Evolutionary conservation across 2,888 invertebrate species (phyloP).

Genomic region (Agrochola lychnidis): DNA sequence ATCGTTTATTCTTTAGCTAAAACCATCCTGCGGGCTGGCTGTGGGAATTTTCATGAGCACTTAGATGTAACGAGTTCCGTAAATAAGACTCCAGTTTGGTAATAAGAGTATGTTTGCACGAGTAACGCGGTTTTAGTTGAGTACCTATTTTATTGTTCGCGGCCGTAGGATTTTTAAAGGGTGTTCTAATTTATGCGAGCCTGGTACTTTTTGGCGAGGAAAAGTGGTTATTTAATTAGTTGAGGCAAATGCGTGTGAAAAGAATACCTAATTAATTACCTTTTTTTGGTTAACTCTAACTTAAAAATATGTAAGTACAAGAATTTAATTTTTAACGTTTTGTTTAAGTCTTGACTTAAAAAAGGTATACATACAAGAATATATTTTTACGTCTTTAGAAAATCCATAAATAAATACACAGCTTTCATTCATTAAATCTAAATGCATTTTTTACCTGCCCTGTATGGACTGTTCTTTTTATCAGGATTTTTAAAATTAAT

Average conservation of each 20-base stretch:
- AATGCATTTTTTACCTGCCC: neutral
- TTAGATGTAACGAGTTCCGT: conserved; percentile 73
- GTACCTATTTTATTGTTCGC: conserved; percentile 66
- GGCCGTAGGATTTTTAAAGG: conserved; percentile 54
- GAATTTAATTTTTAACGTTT: neutral
- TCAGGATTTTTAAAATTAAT: neutral
- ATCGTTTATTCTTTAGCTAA: conserved; percentile 74
- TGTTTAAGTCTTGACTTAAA: too few relatives aligned
- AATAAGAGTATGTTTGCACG: conserved; percentile 68
- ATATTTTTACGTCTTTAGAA: neutral
- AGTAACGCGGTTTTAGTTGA: conserved; percentile 65
- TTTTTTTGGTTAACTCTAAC: neutral
- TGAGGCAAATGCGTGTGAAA: conserved; percentile 6
- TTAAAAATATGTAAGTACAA: neutral
- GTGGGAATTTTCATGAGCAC: conserved; percentile 78
- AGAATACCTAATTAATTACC: neutral
- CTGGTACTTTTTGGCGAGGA: conserved; percentile 39
- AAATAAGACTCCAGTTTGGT: conserved; percentile 70
- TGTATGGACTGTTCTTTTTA: neutral
- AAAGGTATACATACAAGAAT: neutral
- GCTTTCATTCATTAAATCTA: neutral
- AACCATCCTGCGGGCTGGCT: conserved; percentile 70
- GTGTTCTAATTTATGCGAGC: conserved; percentile 54
- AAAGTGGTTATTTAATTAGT: conserved; percentile 43
- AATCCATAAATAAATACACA: neutral